Evolutionary conservation across 2,797 vertebrate species (phyloP), one percentile per base, ranked within the genome.

Genomic region (Sebastes cheni): DNA sequence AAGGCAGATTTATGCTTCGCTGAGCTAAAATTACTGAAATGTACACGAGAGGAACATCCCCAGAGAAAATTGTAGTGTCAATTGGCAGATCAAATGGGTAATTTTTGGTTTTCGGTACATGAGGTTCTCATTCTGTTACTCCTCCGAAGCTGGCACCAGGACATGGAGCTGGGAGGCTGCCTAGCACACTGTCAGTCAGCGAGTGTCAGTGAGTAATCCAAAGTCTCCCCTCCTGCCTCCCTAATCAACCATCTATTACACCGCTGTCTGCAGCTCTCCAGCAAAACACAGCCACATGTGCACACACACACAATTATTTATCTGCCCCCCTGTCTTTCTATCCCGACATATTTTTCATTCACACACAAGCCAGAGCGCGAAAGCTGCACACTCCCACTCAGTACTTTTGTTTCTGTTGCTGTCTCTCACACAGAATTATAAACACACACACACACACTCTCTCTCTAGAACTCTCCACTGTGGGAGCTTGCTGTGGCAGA

Each of bases 211-310:
- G 78, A 86, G 61, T 81, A 77, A 88, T 85, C 85, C 80, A 79
- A 80, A 80, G 71, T 78, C 67, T 69, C 62, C 39, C 75, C 69
- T 81, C 56, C 65, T 76, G 71, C 77, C 61, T 78, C 52, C 77
- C 74, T 72, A 85, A 88, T 89, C 85, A 89, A 77, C 83, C 75
- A 81, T 83, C 81, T 79, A 88, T 87, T 80, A 76, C 73, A 42
- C 76, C 13, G 46, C 74, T 80, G 85, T 80, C 80, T 77, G 59
- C 67, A 55, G 74, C 77, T 76, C 77, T 83, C 68, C 34, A 87
- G 77, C 56, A 86, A 86, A 88, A 80, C 76, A 30, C 64, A 14
- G 23, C 80, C 72, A 50, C 58, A 70, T 50, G 20, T 55, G 23
- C 66, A 36, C 50, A 13, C 60, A 13, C 60, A 42, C 61, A 71